Percentiles rank a stretch among this genome's conserved stretches.
These are phyloP conservation scores for Rhagonycha lutea DNA, from an alignment of 2,888 invertebrate genomes.

Conservation along the genomic window DNA sequence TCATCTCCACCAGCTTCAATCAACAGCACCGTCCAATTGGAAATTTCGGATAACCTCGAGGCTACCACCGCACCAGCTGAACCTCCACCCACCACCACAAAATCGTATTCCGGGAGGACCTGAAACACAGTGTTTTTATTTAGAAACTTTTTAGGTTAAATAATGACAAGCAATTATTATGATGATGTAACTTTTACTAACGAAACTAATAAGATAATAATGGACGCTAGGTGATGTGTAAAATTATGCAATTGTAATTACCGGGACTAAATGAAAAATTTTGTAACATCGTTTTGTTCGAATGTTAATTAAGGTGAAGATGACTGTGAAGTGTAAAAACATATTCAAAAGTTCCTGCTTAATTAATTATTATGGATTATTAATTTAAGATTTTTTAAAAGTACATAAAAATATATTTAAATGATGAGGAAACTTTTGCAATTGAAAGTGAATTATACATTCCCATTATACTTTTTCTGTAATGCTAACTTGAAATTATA, in stretches of 20 bases:
- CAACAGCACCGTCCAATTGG: conserved; percentile 81
- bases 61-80: conserved; percentile 90
- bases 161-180: neutral
- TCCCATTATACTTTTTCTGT: neutral
- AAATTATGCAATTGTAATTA: neutral
- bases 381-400: neutral
- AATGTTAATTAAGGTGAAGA: neutral
- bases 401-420: too few species aligned
- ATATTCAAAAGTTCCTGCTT: neutral
- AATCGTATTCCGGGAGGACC: conserved; percentile 82
- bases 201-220: neutral
- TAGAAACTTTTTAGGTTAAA: neutral
- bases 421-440: neutral
- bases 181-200: neutral
- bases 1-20: conserved; percentile 89
- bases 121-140: conserved; percentile 51
- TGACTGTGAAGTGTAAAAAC: neutral
- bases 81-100: conserved; percentile 84
- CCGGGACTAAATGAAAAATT: neutral
- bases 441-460: neutral
- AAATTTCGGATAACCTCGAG: conserved; percentile 78
- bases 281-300: neutral
- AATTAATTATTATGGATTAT: neutral
- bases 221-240: neutral
- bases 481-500: neutral